Conservation (phyloP, 2,113 vertebrate species). For the Alosa alosa region DNA sequence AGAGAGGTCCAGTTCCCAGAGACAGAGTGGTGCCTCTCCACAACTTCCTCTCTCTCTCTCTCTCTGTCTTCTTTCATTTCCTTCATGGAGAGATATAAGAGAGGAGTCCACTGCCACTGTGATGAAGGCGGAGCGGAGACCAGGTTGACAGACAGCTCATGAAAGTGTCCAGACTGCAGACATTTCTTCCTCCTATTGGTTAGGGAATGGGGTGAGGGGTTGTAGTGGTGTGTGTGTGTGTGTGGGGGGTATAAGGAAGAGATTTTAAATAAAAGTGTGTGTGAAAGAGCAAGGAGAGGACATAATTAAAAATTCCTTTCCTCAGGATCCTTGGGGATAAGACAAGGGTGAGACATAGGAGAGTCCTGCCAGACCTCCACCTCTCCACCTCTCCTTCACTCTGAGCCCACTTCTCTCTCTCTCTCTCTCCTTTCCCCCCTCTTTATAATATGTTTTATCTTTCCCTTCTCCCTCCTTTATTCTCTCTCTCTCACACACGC, state of each 20-base stretch:
- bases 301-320: constrained; percentile 80
- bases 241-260: neutral
- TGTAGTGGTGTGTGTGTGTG: constrained; percentile 56
- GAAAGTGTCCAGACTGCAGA: neutral
- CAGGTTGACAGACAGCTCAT: neutral
- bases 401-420: neutral
- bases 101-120: neutral
- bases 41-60: neutral
- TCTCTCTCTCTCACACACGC: neutral
- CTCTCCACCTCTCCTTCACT: neutral
- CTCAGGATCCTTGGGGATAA: neutral
- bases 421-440: neutral
- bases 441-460: neutral
- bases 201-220: constrained; percentile 5
- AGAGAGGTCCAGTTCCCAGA: constrained; percentile 3
- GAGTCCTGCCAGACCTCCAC: constrained; percentile 51
- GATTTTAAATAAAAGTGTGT: constrained; percentile 21
- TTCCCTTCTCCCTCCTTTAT: neutral
- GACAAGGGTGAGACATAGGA: constrained; percentile 58
- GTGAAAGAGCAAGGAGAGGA: constrained; percentile 58
- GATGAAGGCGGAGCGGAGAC: neutral
- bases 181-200: neutral
- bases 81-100: neutral
- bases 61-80: neutral
- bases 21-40: neutral